Base-by-base conservation (phyloP, 2,888 invertebrate species). In the Teleogryllus oceanicus region DNA sequence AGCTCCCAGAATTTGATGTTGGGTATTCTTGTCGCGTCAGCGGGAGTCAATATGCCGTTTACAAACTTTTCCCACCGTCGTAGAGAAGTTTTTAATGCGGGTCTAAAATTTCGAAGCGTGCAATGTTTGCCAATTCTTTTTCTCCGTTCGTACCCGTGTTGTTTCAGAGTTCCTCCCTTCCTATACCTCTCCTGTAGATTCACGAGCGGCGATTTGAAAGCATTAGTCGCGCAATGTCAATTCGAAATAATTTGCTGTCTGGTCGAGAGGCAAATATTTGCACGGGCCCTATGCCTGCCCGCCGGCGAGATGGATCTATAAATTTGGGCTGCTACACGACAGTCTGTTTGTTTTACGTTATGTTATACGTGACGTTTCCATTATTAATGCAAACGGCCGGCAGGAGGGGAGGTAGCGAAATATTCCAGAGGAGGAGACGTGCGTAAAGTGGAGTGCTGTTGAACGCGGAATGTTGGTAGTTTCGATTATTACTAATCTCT, bases 311-410 rank as follows among this genome's bases (percentile, higher is more conserved):
- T 16, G n/a, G n/a, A 62, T 62, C 62, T 62, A 62, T 62, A 62
- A 18, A 62, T 62, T 62, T 18, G n/a, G n/a, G 62, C 13, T 13
- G n/a, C 62, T 62, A n/a, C n/a, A n/a, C 13, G 13, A n/a, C 62
- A 18, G 62, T 62, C 13, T 62, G 62, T 62, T 62, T 62, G 62
- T 62, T 62, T 16, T 62, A 62, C 62, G 13, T 37, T 37, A 37
- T 62, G 62, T 62, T 62, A 62, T 62, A 62, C 62, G 62, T 62
- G 62, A 62, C 62, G n/a, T 62, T 62, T 62, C 62, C 62, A 62
- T 62, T 62, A 62, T 62, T 62, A 62, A 37, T 37, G 37, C 37
- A 37, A 37, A 62, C 62, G 62, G 62, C 13, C 62, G 62, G 5
- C 16, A 16, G 62, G 62, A 62, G 62, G 62, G 16, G 62, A 62